These are phyloP conservation scores for Harpagifer antarcticus DNA, from an alignment of 2,797 vertebrate species.

Conservation along the genomic window DNA sequence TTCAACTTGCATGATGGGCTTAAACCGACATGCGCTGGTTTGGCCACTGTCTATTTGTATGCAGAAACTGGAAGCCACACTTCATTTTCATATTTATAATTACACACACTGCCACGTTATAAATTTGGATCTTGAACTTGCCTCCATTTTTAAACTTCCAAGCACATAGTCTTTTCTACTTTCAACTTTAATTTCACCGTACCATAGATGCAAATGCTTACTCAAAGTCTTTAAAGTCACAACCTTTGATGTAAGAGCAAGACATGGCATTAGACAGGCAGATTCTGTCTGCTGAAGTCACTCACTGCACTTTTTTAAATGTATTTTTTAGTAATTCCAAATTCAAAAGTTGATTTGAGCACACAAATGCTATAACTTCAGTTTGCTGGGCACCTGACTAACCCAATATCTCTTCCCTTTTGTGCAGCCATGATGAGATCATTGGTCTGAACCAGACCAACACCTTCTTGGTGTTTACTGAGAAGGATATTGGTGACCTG, in stretches of 20 bases:
- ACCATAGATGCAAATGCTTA: not conserved
- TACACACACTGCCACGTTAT: not conserved
- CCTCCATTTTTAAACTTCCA: slow-evolving; percentile 20
- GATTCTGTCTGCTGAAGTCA: not conserved
- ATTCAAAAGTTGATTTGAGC: not conserved
- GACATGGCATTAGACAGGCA: no score
- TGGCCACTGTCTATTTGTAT: not conserved
- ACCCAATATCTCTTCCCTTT: not conserved
- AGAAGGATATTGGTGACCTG: slow-evolving; percentile 93
- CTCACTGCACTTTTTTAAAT: not conserved
- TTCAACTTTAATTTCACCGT: slow-evolving; percentile 4
- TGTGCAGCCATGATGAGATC: slow-evolving; percentile 82
- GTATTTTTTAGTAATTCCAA: not conserved
- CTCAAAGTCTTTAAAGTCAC: not conserved
- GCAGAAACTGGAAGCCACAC: not conserved
- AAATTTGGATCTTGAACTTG: slow-evolving; percentile 17
- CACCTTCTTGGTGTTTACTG: slow-evolving; percentile 95
- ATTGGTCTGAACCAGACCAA: slow-evolving; percentile 92
- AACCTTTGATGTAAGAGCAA: not conserved
- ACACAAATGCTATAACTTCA: not conserved
- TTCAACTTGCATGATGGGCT: not conserved
- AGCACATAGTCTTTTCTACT: no score
- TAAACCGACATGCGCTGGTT: not conserved
- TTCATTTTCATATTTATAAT: not conserved
- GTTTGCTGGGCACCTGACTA: not conserved